phyloP scores from a whole-genome alignment of 2,797 vertebrate species.

The Caiman crocodilus region DNA sequence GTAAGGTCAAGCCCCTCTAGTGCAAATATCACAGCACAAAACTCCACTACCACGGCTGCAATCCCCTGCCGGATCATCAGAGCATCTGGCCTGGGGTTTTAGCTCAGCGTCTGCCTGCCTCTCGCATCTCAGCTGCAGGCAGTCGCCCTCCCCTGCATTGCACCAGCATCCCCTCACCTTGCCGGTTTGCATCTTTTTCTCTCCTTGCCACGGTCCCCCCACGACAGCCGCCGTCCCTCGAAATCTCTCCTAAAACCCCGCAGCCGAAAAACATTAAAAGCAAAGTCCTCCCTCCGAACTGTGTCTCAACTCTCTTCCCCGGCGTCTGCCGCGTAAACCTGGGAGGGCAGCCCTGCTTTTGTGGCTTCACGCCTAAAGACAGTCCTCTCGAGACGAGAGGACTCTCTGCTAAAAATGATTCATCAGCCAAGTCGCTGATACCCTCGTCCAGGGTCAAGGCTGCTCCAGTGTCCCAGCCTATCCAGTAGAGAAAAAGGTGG shows the following conservation, averaged over 20 bases:
- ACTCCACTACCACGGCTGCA: neutral
- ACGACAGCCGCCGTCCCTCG: too few species aligned
- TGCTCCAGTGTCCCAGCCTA: neutral
- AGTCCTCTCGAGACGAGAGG: too few species aligned
- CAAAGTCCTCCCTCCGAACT: neutral
- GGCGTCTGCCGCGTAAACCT: neutral
- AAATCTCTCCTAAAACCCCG: neutral
- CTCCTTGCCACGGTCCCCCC: neutral
- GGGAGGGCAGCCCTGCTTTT: too few species aligned
- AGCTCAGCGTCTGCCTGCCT: neutral
- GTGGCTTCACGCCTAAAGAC: too few species aligned
- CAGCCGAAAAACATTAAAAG: neutral
- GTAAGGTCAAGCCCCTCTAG: neutral
- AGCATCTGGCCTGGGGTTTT: too few species aligned
- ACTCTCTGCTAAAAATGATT: neutral
- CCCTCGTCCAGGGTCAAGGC: neutral
- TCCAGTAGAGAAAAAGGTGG: too few species aligned
- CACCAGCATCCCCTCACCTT: neutral
- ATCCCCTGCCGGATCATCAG: too few species aligned
- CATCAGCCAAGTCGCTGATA: neutral
- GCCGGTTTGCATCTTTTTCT: neutral
- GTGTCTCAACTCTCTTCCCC: neutral
- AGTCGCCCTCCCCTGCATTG: neutral
- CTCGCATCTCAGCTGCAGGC: neutral
- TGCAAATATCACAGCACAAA: neutral